Evolutionary conservation across 2,797 vertebrate species (phyloP), one percentile per base, ranked within the genome.

Genomic region (Aplochiton taeniatus): DNA sequence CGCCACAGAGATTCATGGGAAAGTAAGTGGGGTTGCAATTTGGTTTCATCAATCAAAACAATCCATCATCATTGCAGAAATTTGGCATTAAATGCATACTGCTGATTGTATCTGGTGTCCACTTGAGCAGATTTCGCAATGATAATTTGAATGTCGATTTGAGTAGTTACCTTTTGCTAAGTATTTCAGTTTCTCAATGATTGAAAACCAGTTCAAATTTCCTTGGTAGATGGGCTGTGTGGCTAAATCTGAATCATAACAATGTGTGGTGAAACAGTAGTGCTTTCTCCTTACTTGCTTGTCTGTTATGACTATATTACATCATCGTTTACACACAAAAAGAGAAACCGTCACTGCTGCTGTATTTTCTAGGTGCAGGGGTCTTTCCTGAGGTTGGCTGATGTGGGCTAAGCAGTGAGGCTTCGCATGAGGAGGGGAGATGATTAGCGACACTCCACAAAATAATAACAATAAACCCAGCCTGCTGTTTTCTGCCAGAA

Each of bases 361-460:
- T 31, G 31, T 6, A 31, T 31, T 31, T 6, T 31, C 2, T 31
- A 31, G 31, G 2, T 3, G 31, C 3, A 31, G 31, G 31, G 2
- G 3, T 20, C 9, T 66, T 14, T 18, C n/a, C 11, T 13, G 43
- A 61, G 51, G 58, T 59, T 77, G 2, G 31, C 6, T 31, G 31
- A 31, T 31, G 31, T 4, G 53, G 19, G 65, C 43, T 53, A 68
- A 78, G 6, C 31, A 31, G 80, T 85, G 69, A 73, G 67, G 79
- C 83, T 87, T 83, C 82, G 88, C 86, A 84, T 87, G 86, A 69
- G 76, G n/a, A n/a, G n/a, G n/a, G 55, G 48, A 69, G 61, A 53
- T 57, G 66, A 68, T 79, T 0, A 68, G 76, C 76, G 81, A 78
- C 76, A 68, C 73, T 70, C 79, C 84, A 49, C 31, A 31, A 31